Conservation (phyloP, 2,797 vertebrate genomes). For the Lithobates pipiens region DNA sequence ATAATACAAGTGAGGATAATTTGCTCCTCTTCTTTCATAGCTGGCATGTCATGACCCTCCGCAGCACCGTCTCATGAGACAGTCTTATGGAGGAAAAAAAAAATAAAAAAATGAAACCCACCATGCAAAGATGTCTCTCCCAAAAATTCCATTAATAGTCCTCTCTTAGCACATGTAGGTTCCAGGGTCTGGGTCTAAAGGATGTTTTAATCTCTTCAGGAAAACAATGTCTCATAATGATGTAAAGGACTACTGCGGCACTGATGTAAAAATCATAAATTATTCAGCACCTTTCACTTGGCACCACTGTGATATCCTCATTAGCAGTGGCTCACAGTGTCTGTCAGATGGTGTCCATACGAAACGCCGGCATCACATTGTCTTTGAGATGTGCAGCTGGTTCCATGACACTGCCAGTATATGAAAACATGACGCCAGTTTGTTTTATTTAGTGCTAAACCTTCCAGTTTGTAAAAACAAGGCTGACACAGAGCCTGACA, state of each 20-base stretch:
- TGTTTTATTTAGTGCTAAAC: slow-evolving; percentile 99
- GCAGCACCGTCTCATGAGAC: slow-evolving; percentile 85
- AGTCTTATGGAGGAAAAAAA: slow-evolving; percentile 86
- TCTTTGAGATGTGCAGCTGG: slow-evolving; percentile 99
- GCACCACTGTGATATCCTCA: slow-evolving; percentile 99
- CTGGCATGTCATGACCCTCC: slow-evolving; percentile 86
- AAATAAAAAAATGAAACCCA: slow-evolving; percentile 82
- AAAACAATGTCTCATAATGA: slow-evolving; percentile 99
- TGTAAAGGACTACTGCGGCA: slow-evolving; percentile 96
- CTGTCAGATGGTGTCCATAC: slow-evolving; percentile 99
- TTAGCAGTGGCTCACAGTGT: slow-evolving; percentile 99
- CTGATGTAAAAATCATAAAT: slow-evolving; percentile 99
- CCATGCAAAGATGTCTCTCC: slow-evolving; percentile 90
- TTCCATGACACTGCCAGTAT: slow-evolving; percentile 99
- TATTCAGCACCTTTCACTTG: slow-evolving; percentile 99
- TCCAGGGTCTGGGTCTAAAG: slow-evolving; percentile 91
- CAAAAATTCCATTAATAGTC: slow-evolving; percentile 91
- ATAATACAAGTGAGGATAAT: slow-evolving; percentile 93
- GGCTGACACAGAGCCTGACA: slow-evolving; percentile 99
- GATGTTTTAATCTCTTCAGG: slow-evolving; percentile 98
- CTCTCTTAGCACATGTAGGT: slow-evolving; percentile 88
- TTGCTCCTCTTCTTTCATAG: slow-evolving; percentile 87
- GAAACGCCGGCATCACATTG: slow-evolving; percentile 99
- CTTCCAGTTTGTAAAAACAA: slow-evolving; percentile 99
- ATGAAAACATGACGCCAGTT: slow-evolving; percentile 96